phyloP scores from a whole-genome alignment of 2,888 invertebrate genomes.

The Tachina fera region DNA sequence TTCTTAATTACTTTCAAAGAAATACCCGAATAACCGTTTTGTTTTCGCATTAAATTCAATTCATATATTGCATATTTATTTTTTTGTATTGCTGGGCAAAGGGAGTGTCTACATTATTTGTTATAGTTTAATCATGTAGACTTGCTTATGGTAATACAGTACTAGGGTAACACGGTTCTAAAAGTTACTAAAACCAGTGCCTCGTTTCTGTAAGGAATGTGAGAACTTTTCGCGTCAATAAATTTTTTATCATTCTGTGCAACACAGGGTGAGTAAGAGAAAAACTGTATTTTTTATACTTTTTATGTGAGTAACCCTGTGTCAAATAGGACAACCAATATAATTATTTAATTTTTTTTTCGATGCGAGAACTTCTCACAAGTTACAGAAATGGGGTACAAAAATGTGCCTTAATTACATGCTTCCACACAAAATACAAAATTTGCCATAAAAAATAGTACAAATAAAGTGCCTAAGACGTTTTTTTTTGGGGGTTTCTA shows the following conservation, averaged over 20 bases:
- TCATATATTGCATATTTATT: background rate
- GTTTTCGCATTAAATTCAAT: background rate
- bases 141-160: too few species aligned
- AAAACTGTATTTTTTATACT: too few species aligned
- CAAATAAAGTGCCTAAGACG: slow-evolving; percentile 54
- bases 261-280: background rate
- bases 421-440: background rate
- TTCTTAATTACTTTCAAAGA: background rate
- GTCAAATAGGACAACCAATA: too few species aligned
- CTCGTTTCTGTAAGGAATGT: too few species aligned
- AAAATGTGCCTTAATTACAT: slow-evolving; percentile 57
- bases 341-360: too few species aligned
- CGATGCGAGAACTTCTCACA: too few species aligned
- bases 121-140: slow-evolving; percentile 2
- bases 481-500: background rate
- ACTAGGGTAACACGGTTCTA: too few species aligned
- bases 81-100: background rate
- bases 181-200: too few species aligned
- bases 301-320: too few species aligned
- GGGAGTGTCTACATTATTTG: background rate
- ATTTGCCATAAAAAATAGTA: slow-evolving; percentile 26
- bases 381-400: too few species aligned
- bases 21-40: background rate
- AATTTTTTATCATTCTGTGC: too few species aligned
- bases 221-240: too few species aligned